phyloP scores from a whole-genome alignment of 2,888 invertebrate species.

The Bombylius major region DNA sequence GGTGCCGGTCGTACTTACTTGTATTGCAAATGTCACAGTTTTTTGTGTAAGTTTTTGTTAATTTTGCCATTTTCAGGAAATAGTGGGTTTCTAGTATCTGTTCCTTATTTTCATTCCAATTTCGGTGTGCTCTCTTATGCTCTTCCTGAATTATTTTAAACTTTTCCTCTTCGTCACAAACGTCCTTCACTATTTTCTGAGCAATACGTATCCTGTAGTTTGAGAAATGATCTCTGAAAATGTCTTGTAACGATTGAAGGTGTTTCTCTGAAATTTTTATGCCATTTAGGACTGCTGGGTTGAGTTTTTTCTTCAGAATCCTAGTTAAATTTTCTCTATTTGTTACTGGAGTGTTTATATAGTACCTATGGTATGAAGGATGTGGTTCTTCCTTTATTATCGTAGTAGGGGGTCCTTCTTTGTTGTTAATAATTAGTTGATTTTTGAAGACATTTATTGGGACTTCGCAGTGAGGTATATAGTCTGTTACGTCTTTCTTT shows the following conservation, averaged over 20 bases:
- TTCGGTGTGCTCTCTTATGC: conserved; percentile 6
- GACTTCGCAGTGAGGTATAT: not conserved
- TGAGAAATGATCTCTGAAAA: conserved; percentile 1
- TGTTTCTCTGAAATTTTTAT: conserved; percentile 1
- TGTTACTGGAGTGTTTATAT: not conserved
- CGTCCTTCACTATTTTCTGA: not conserved
- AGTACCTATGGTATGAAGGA: not conserved
- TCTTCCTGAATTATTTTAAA: conserved; percentile 1
- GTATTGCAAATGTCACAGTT: not conserved
- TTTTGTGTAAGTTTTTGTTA: not conserved
- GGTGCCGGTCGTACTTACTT: not conserved
- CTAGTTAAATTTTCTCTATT: conserved; percentile 1
- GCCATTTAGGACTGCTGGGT: conserved; percentile 2
- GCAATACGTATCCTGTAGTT: conserved; percentile 3
- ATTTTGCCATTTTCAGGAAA: not conserved
- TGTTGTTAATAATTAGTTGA: not conserved
- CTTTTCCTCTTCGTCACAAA: conserved; percentile 1
- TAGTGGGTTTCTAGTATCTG: conserved; percentile 6
- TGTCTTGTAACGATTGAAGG: conserved; percentile 1
- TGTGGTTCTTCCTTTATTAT: not conserved
- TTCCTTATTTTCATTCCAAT: conserved; percentile 6
- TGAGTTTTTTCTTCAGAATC: conserved; percentile 2
- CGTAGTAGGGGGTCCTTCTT: not conserved
- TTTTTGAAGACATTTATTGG: not conserved
- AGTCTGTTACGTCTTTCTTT: not conserved